Evolutionary conservation across 1,140 invertebrate species (phyloP), one percentile per base, ranked within the genome.

Genomic region (Cydia strobilella): DNA sequence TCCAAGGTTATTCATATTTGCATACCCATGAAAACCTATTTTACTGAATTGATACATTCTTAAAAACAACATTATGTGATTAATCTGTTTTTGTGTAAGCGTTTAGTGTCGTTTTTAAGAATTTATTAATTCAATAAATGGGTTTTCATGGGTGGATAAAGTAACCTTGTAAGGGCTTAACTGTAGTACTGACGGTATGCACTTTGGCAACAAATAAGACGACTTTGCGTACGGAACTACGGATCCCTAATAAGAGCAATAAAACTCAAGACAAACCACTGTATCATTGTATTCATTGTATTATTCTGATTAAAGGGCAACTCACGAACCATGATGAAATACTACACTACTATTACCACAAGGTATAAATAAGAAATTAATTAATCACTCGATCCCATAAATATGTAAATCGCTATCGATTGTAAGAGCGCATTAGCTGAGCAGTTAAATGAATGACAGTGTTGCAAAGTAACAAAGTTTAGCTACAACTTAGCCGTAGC

Each of bases 321-420:
- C 18, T 59, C 54, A 59, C 54, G 54, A 59, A 59, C 54, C 18
- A 59, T 59, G 54, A 59, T 59, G 54, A 20, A 59, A 59, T 7
- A 59, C 18, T 59, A 59, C 54, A 59, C 54, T 59, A 59, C 54
- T 59, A 59, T 59, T 59, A 59, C 54, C 20, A 18, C 48, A 6
- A 59, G 13, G 15, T 54, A 54, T 59, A 59, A 59, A 59, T 59
- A 59, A 54, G 51, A 54, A 23, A 59, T 10, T n/a, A 27, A 69
- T 35, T 12, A 69, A 69, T 69, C 65, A 69, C 63, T 69, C 65
- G 65, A 69, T 69, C 27, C 35, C 65, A 69, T 69, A 35, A 69
- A 39, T 69, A 69, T 69, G 31, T 35, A 69, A 39, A 59, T 59
- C 4, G 65, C 35, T 18, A 69, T 69, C 35, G 65, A 69, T 69